A percentile compares a stretch with the other conserved stretches of the same genome.
Evolutionary conservation across 2,113 vertebrate species (phyloP).

Genomic region (Polypterus bichir): DNA sequence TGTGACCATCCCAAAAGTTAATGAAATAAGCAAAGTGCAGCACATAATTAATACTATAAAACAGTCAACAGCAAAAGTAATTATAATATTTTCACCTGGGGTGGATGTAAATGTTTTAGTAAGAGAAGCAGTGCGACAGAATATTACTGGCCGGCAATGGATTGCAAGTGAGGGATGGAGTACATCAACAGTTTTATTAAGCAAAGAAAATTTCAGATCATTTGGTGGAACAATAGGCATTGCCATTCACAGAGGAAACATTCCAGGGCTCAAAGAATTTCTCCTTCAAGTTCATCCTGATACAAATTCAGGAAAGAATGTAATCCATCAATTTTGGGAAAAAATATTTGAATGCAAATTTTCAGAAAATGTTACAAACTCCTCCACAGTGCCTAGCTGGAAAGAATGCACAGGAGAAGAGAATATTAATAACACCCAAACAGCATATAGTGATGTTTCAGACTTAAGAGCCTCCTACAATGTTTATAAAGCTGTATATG

Average conservation of each 20-base stretch:
- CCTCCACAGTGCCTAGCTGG: not conserved
- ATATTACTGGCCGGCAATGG: constrained; percentile 37
- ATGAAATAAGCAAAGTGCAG: constrained; percentile 28
- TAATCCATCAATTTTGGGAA: constrained; percentile 45
- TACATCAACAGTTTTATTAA: constrained; percentile 18
- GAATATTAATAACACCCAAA: constrained; percentile 26
- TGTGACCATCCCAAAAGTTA: constrained; percentile 29
- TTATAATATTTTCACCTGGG: constrained; percentile 34
- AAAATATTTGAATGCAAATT: constrained; percentile 32
- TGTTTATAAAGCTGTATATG: constrained; percentile 46
- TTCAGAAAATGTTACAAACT: not conserved
- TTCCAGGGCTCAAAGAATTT: constrained; percentile 43
- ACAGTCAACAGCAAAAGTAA: constrained; percentile 38
- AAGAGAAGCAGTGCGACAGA: constrained; percentile 26
- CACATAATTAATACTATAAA: constrained; percentile 40
- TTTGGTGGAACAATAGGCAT: constrained; percentile 36
- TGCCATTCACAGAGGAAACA: constrained; percentile 30
- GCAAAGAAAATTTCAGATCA: constrained; percentile 20
- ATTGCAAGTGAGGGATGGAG: constrained; percentile 44
- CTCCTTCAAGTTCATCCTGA: constrained; percentile 34
- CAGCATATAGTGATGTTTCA: constrained; percentile 39
- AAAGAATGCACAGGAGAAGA: constrained; percentile 35
- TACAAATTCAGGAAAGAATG: constrained; percentile 16
- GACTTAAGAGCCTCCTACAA: constrained; percentile 44
- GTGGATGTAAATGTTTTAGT: constrained; percentile 35